A percentile compares a stretch with the other conserved stretches of the same genome.
Conservation (phyloP, 2,113 vertebrate genomes). For the Mixornis gularis region DNA sequence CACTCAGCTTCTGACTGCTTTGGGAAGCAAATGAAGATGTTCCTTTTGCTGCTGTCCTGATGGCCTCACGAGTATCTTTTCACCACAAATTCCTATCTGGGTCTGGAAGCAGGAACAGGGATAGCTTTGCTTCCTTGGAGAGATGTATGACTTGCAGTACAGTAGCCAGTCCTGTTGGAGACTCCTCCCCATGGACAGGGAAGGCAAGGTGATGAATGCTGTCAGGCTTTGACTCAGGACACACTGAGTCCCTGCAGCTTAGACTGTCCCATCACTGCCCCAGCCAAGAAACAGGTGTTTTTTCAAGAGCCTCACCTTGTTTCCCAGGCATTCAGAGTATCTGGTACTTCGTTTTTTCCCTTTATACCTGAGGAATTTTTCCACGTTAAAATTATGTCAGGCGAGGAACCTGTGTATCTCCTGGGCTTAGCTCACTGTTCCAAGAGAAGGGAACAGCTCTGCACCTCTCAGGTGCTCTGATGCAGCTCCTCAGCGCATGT, state of each 20-base stretch:
- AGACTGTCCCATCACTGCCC: background rate
- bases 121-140: background rate
- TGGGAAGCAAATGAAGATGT: background rate
- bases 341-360: background rate
- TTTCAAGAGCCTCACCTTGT: background rate
- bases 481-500: background rate
- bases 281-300: background rate
- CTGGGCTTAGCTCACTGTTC: background rate
- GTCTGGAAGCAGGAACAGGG: background rate
- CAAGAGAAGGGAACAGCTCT: background rate
- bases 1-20: fast-evolving
- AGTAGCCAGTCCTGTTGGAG: background rate
- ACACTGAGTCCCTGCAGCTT: background rate
- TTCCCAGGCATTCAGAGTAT: background rate
- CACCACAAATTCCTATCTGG: background rate
- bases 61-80: background rate
- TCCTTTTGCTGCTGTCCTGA: background rate
- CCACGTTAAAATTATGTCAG: background rate
- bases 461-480: background rate
- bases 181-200: background rate
- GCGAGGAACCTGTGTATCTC: background rate
- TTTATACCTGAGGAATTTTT: background rate
- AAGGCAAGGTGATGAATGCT: background rate
- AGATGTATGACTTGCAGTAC: background rate
- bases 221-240: background rate